Percentiles rank a stretch among this genome's conserved stretches.
These are phyloP conservation scores for Erythrocercus mccallii DNA, from an alignment of 2,113 vertebrate genomes.

Conservation along the genomic window DNA sequence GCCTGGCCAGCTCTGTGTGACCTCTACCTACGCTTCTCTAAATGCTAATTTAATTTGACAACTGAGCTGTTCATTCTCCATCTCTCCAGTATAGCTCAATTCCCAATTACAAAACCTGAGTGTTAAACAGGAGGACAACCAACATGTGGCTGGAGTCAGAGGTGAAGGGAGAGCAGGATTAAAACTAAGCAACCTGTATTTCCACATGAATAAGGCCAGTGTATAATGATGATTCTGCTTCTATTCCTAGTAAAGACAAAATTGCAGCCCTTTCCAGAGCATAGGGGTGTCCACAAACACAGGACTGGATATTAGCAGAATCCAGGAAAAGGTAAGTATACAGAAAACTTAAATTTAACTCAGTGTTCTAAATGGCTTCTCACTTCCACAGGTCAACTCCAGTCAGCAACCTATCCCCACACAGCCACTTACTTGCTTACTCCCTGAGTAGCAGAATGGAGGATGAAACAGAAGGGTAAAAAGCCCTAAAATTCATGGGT, in stretches of 20 bases:
- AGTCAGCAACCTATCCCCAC: not conserved
- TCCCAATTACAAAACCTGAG: not conserved
- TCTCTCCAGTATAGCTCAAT: not conserved
- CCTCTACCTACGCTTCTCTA: not conserved
- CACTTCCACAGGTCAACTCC: not conserved
- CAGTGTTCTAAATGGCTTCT: not conserved
- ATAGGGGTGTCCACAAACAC: not conserved
- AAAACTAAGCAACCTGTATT: not conserved
- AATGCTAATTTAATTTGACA: not conserved
- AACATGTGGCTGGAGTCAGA: not conserved
- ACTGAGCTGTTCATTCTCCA: not conserved
- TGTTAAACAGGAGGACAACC: not conserved
- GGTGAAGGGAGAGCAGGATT: not conserved
- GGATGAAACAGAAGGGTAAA: not conserved
- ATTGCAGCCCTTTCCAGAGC: not conserved
- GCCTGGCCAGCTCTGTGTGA: not conserved
- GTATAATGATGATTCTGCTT: not conserved
- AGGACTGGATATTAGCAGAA: not conserved
- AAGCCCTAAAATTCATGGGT: not conserved
- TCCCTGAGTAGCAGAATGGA: not conserved
- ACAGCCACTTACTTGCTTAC: no score
- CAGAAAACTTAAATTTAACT: not conserved
- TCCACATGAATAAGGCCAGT: not conserved
- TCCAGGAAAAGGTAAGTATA: not conserved
- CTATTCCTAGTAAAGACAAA: not conserved